phyloP scores from a whole-genome alignment of 2,888 invertebrate species.

The Drosophila birchii region DNA sequence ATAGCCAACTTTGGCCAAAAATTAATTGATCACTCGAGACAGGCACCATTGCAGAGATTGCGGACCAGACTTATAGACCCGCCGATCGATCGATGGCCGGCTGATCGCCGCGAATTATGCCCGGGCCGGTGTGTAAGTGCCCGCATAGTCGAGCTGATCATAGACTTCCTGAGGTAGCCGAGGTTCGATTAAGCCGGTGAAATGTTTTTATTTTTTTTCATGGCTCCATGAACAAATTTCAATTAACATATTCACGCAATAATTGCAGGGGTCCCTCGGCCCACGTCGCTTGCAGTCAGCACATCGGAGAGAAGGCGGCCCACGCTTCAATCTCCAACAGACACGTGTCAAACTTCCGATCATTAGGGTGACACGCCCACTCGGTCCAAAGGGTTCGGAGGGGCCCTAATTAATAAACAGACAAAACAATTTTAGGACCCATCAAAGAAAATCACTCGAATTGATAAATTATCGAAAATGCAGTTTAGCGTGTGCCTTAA shows the following conservation, averaged over 20 bases:
- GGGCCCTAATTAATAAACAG: constrained; percentile 74
- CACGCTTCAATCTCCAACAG: constrained; percentile 45
- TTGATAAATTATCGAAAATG: constrained; percentile 76
- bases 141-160: constrained; percentile 64
- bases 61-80: constrained; percentile 56
- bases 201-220: constrained; percentile 55
- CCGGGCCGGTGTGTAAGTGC: constrained; percentile 42
- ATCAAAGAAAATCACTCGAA: constrained; percentile 17
- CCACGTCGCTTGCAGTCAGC: constrained; percentile 32
- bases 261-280: constrained; percentile 57
- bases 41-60: constrained; percentile 61
- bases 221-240: constrained; percentile 66
- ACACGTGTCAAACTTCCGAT: constrained; percentile 79
- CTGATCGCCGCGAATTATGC: constrained; percentile 40
- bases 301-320: constrained; percentile 29
- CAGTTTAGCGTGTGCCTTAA: constrained; percentile 73
- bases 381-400: neutral
- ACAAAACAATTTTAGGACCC: constrained; percentile 68
- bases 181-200: constrained; percentile 49
- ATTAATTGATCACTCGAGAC: constrained; percentile 75
- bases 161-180: constrained; percentile 57
- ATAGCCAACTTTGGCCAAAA: constrained; percentile 74
- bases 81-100: constrained; percentile 59
- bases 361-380: constrained; percentile 74
- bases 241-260: constrained; percentile 81